A percentile compares a stretch with the other conserved stretches of the same genome.
Evolutionary conservation across 2,888 invertebrate genomes (phyloP).

Genomic region (Torymus tubicola): DNA sequence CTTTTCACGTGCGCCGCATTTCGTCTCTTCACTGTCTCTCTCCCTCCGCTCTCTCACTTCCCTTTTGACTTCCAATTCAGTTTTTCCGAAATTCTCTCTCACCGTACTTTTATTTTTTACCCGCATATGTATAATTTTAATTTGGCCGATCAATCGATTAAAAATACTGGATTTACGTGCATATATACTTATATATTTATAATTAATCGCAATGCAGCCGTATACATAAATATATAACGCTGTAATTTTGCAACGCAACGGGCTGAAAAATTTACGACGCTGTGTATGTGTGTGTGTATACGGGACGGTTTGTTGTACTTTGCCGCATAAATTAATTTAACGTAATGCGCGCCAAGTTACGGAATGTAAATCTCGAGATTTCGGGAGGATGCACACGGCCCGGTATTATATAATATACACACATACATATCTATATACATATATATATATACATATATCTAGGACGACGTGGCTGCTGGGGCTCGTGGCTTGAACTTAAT

Average conservation of each 20-base stretch:
- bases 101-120: too few relatives aligned
- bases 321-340: slow-evolving; percentile 24
- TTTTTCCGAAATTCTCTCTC: neutral
- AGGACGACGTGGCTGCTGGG: neutral
- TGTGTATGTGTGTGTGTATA: too few relatives aligned
- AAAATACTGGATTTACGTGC: too few relatives aligned
- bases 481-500: slow-evolving; percentile 30
- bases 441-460: neutral
- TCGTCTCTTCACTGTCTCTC: neutral
- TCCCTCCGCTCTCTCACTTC: neutral
- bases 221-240: too few relatives aligned
- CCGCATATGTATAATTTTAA: too few relatives aligned
- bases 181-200: too few relatives aligned
- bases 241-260: too few relatives aligned
- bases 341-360: slow-evolving; percentile 28
- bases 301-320: neutral
- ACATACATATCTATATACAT: neutral
- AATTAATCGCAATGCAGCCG: too few relatives aligned
- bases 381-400: neutral
- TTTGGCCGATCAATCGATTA: too few relatives aligned
- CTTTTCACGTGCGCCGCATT: neutral
- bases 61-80: neutral
- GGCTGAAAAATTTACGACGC: too few relatives aligned
- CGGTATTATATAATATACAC: too few relatives aligned
- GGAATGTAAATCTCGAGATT: slow-evolving; percentile 45